phyloP scores from a whole-genome alignment of 2,113 vertebrate species.

The Erythrolamprus reginae region DNA sequence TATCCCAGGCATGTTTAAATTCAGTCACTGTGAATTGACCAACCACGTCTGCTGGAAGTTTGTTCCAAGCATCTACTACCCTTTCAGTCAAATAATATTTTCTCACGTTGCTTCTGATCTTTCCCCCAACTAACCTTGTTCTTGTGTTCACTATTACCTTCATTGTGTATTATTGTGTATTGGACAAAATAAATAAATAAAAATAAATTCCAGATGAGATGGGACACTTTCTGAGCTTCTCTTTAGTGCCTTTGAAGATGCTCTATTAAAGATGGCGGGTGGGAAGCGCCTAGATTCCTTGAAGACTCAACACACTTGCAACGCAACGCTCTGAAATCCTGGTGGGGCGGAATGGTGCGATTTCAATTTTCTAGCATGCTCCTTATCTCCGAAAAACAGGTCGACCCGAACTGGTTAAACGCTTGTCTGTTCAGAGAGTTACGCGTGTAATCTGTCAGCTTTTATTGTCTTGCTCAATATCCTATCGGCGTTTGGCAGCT shows the following conservation, averaged over 20 bases:
- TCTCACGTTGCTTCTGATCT: too few species aligned
- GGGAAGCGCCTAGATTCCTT: background rate
- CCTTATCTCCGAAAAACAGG: constrained; percentile 53
- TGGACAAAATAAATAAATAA: too few species aligned
- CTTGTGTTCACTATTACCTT: too few species aligned
- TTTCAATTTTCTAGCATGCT: background rate
- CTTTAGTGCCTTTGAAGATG: background rate
- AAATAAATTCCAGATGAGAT: background rate
- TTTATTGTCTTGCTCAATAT: constrained; percentile 40
- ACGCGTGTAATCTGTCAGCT: constrained; percentile 27
- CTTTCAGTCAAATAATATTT: too few species aligned
- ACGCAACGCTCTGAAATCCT: background rate
- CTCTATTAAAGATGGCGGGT: background rate
- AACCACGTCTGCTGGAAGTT: too few species aligned
- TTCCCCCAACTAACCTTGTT: too few species aligned
- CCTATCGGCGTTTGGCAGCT: constrained; percentile 41
- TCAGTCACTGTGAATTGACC: too few species aligned
- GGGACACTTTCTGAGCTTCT: background rate
- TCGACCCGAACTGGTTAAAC: background rate
- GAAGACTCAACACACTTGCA: background rate
- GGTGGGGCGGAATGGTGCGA: background rate
- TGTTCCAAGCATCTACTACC: too few species aligned
- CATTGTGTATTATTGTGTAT: too few species aligned
- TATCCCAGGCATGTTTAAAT: too few species aligned
- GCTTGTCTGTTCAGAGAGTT: background rate